phyloP scores from a whole-genome alignment of 2,113 vertebrate genomes.

The Phaethornis superciliosus region DNA sequence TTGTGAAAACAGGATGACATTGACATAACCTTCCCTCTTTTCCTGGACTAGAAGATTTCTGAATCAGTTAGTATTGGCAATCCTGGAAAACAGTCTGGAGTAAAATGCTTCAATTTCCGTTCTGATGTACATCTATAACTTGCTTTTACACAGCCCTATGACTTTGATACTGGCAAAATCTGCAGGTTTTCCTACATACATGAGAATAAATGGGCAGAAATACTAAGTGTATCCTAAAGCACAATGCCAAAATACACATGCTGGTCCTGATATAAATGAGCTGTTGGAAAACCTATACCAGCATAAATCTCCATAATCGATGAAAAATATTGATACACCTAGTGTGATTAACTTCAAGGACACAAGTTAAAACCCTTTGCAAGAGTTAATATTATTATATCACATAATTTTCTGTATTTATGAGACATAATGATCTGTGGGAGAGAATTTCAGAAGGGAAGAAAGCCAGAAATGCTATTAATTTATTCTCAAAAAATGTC shows the following conservation, averaged over 20 bases:
- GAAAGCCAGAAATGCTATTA: background rate
- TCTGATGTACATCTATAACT: background rate
- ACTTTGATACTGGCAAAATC: background rate
- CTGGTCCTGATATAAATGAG: background rate
- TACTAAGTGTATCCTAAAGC: background rate
- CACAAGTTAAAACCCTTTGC: background rate
- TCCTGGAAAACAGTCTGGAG: background rate
- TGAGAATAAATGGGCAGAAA: background rate
- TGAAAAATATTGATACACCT: background rate
- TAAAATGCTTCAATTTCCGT: background rate
- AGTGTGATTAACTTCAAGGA: background rate
- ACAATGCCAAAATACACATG: background rate
- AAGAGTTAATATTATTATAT: background rate
- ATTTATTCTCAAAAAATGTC: constrained; percentile 29
- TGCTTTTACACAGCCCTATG: background rate
- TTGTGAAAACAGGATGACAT: background rate
- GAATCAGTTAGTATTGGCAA: background rate
- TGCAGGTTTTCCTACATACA: background rate
- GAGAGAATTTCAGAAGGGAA: background rate
- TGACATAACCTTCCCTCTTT: background rate
- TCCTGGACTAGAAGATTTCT: background rate
- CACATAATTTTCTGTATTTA: background rate
- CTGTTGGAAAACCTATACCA: background rate
- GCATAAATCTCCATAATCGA: background rate
- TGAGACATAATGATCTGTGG: background rate